Evolutionary conservation across 2,113 vertebrate species (phyloP).

Genomic region (Orycteropus afer): DNA sequence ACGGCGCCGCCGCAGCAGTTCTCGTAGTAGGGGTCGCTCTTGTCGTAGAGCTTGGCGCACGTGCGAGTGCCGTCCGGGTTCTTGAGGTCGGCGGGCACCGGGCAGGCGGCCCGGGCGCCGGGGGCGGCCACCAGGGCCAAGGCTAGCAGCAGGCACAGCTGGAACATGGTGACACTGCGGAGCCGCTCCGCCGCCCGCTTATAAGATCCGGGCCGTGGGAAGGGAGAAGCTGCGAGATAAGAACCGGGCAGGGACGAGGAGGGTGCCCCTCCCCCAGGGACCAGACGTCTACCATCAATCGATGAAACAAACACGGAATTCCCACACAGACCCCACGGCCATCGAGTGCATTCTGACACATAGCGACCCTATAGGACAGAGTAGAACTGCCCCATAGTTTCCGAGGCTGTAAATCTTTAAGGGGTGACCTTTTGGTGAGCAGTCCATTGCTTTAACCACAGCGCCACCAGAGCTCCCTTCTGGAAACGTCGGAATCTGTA

Average conservation of each 20-base stretch:
- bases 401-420: too few relatives aligned
- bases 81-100: constrained; percentile 49
- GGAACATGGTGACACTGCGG: neutral
- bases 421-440: too few relatives aligned
- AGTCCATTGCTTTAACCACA: too few relatives aligned
- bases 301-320: rapidly evolving
- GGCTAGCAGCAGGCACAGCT: constrained; percentile 6
- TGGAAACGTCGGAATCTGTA: too few relatives aligned
- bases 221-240: constrained; percentile 59
- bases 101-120: constrained; percentile 79
- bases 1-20: constrained; percentile 82
- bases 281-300: neutral
- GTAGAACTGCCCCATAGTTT: too few relatives aligned
- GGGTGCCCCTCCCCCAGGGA: too few relatives aligned
- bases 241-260: neutral
- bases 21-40: constrained; percentile 84
- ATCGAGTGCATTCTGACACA: too few relatives aligned
- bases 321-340: too few relatives aligned
- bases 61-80: constrained; percentile 47
- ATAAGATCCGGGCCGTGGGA: constrained; percentile 54
- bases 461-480: too few relatives aligned
- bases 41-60: constrained; percentile 84
- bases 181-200: neutral
- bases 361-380: too few relatives aligned
- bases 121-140: neutral